Evolutionary conservation across 2,888 invertebrate genomes (phyloP).

Genomic region (Agriotes lineatus): DNA sequence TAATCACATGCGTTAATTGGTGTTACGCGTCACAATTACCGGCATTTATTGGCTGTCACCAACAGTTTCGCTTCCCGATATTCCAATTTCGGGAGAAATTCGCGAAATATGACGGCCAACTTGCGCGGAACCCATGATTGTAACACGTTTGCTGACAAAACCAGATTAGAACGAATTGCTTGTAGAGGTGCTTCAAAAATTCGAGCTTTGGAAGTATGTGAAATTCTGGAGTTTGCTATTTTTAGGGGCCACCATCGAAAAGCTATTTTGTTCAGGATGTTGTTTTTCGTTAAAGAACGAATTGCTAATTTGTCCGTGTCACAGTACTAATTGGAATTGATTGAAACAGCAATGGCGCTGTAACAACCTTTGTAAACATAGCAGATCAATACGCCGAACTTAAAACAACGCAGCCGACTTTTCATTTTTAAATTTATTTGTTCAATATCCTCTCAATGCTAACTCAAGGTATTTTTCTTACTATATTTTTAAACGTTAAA

Average conservation of each 20-base stretch:
- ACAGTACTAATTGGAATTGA: conserved; percentile 33
- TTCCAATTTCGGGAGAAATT: background rate
- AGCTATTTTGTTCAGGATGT: conserved; percentile 16
- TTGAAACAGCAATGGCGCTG: conserved; percentile 17
- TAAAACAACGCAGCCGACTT: too few species aligned
- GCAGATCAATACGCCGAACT: conserved; percentile 2
- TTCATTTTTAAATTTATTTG: background rate
- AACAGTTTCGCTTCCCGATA: background rate
- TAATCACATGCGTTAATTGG: conserved; percentile 34
- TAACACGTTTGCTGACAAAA: too few species aligned
- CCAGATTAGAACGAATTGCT: too few species aligned
- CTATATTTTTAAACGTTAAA: too few species aligned
- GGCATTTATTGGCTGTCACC: conserved; percentile 24
- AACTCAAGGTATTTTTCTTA: too few species aligned
- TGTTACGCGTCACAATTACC: conserved; percentile 13
- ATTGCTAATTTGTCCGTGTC: conserved; percentile 36
- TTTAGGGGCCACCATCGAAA: background rate
- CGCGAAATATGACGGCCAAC: background rate
- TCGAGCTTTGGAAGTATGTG: too few species aligned
- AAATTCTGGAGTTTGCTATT: too few species aligned
- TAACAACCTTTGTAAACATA: conserved; percentile 11
- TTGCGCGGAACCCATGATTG: too few species aligned
- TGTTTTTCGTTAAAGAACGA: conserved; percentile 27
- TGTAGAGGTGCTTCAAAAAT: too few species aligned
- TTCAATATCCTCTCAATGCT: too few species aligned